A percentile compares a stretch with the other conserved stretches of the same genome.
These are phyloP conservation scores for Melinaea marsaeus DNA, from an alignment of 2,888 invertebrate genomes.

Conservation along the genomic window DNA sequence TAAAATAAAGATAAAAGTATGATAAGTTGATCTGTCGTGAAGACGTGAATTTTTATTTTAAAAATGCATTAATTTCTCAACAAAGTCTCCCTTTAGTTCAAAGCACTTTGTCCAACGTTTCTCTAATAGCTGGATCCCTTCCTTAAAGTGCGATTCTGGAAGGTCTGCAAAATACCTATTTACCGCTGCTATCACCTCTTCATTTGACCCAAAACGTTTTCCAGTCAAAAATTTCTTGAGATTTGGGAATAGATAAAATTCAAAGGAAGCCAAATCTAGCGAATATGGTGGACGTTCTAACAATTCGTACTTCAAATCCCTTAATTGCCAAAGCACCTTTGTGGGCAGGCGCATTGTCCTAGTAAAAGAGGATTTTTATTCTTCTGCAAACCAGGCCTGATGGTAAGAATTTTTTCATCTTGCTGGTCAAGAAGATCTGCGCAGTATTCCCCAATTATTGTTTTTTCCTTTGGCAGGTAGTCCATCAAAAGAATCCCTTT, in stretches of 20 bases:
- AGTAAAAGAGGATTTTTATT: too few relatives aligned
- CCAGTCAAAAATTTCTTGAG: slow-evolving; percentile 6
- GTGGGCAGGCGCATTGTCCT: too few relatives aligned
- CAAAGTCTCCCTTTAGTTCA: slow-evolving; percentile 21
- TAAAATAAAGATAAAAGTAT: too few relatives aligned
- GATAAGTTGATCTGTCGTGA: too few relatives aligned
- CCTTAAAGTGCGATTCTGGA: slow-evolving; percentile 20
- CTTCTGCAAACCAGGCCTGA: too few relatives aligned
- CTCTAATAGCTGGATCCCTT: slow-evolving; percentile 25
- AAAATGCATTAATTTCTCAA: slow-evolving; percentile 23
- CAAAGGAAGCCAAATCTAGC: background rate
- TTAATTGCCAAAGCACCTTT: too few relatives aligned
- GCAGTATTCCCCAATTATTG: too few relatives aligned
- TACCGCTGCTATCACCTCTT: slow-evolving; percentile 15
- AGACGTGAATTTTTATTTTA: slow-evolving; percentile 11
- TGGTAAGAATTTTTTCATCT: too few relatives aligned
- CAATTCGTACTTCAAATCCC: background rate
- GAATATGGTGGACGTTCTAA: background rate
- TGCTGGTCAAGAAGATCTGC: too few relatives aligned
- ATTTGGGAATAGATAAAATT: background rate
- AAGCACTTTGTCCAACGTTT: slow-evolving; percentile 25
- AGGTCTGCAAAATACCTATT: slow-evolving; percentile 21
- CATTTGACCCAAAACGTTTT: slow-evolving; percentile 13
- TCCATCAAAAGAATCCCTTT: too few relatives aligned
- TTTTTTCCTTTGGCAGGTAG: too few relatives aligned